These are phyloP conservation scores for Pangasius djambal DNA, from an alignment of 2,797 vertebrate species.

Conservation along the genomic window DNA sequence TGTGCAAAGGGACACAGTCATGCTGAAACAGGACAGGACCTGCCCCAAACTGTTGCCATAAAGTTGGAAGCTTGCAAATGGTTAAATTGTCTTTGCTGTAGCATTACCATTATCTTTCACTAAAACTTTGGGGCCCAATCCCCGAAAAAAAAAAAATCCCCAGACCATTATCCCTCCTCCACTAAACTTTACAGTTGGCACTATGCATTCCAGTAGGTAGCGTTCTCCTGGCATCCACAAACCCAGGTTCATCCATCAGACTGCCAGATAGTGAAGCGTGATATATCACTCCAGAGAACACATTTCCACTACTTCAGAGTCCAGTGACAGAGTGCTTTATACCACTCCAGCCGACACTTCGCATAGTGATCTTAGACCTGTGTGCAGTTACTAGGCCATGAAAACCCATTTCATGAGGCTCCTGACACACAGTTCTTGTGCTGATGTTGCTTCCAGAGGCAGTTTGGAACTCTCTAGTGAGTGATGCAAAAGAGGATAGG, in stretches of 20 bases:
- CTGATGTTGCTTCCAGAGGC: background rate
- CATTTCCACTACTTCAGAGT: background rate
- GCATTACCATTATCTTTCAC: no score
- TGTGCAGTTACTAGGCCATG: background rate
- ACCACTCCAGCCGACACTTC: background rate
- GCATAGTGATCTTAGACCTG: no score
- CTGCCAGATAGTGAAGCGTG: background rate
- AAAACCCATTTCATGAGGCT: background rate
- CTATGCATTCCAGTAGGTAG: background rate
- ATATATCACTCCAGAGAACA: background rate
- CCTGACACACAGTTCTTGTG: background rate
- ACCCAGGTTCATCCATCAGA: background rate
- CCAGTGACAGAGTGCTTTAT: background rate
- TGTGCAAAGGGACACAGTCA: background rate
- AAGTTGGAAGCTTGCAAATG: background rate
- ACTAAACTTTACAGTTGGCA: background rate
- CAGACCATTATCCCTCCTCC: background rate
- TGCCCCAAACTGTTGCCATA: background rate
- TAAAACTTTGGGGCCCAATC: background rate
- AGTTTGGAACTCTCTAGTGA: slow-evolving; percentile 2
- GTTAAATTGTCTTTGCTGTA: background rate
- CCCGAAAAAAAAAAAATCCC: background rate
- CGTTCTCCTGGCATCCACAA: background rate
- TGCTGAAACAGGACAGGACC: background rate
- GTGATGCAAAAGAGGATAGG: background rate